Evolutionary conservation across 2,113 vertebrate genomes (phyloP).

Genomic region (Passer domesticus): DNA sequence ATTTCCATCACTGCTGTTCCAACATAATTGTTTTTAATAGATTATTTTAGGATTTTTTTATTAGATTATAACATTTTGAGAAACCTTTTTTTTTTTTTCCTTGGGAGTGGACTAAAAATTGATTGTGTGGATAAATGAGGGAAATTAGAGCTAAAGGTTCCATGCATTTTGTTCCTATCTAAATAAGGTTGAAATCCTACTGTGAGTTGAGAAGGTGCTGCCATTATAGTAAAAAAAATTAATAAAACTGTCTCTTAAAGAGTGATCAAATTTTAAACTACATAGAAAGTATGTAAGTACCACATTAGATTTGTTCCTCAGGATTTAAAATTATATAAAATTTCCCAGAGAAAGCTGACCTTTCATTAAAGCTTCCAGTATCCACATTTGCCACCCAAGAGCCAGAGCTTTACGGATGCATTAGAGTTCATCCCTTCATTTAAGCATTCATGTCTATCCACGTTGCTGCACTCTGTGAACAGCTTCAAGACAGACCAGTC

Average conservation of each 20-base stretch:
- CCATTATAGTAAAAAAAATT: neutral
- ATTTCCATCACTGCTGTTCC: neutral
- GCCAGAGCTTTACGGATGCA: neutral
- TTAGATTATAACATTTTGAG: neutral
- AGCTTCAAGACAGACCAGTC: neutral
- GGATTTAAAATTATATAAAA: neutral
- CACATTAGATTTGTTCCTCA: neutral
- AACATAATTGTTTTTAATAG: neutral
- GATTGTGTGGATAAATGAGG: neutral
- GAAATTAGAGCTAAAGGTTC: neutral
- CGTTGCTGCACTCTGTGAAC: neutral
- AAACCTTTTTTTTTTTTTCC: neutral
- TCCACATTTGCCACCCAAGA: neutral
- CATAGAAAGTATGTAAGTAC: neutral
- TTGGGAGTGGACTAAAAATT: neutral
- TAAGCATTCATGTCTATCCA: fast-evolving
- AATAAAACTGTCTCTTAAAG: neutral
- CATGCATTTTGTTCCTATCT: neutral
- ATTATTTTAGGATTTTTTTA: neutral
- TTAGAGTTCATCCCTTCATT: neutral
- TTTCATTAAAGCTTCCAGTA: neutral
- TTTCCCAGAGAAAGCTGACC: neutral
- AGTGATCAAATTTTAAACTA: neutral
- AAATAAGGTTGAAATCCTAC: neutral
- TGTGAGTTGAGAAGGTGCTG: neutral